phyloP scores from a whole-genome alignment of 2,888 invertebrate genomes.

The Hemicrepidius hirtus region DNA sequence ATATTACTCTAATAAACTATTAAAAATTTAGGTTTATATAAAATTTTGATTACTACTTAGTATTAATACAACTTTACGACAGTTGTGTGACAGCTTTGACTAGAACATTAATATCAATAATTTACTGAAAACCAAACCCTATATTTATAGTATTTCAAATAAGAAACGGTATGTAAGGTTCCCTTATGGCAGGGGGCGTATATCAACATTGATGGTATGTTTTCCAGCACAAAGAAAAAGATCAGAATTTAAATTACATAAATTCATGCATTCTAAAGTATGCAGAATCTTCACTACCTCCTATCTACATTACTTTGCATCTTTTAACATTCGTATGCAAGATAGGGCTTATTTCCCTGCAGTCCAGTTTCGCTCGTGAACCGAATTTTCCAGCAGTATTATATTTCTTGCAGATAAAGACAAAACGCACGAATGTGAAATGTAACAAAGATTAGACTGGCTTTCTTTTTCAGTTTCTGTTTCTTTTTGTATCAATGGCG shows the following conservation, averaged over 20 bases:
- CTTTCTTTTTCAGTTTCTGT: conserved; percentile 53
- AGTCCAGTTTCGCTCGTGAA: conserved; percentile 67
- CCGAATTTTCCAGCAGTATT: conserved; percentile 66
- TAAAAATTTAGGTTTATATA: no score
- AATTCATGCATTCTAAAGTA: conserved; percentile 71
- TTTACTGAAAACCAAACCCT: not conserved
- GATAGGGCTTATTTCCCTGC: conserved; percentile 70
- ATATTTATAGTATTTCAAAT: not conserved
- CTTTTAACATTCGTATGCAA: conserved; percentile 68
- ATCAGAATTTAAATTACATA: conserved; percentile 62
- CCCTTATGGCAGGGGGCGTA: conserved; percentile 13
- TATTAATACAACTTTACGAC: no score
- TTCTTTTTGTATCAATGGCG: conserved; percentile 49
- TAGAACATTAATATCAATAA: no score
- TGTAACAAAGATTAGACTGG: conserved; percentile 54
- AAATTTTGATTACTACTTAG: no score
- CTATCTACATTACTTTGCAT: conserved; percentile 69
- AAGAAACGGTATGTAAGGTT: conserved; percentile 9
- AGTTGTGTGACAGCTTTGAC: no score
- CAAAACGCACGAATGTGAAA: conserved; percentile 58
- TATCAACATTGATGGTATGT: conserved; percentile 32
- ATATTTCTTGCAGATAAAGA: conserved; percentile 66
- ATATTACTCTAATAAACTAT: no score
- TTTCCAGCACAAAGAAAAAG: conserved; percentile 41
- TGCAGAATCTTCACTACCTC: conserved; percentile 68